Evolutionary conservation across 2,113 vertebrate species (phyloP).

Genomic region (Lates calcarifer): DNA sequence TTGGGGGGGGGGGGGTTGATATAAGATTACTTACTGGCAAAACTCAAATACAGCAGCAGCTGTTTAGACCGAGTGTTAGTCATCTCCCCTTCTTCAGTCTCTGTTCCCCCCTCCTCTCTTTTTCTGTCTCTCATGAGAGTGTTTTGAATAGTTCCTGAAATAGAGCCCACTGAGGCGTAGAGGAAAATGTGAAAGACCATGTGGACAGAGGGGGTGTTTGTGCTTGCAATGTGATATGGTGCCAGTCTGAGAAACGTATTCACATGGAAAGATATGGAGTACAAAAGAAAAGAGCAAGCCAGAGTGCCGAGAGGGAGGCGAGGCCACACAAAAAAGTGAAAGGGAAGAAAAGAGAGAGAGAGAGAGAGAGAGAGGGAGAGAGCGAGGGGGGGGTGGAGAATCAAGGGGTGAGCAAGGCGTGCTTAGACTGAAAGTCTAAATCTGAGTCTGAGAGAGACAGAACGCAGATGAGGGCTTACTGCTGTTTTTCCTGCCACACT

Average conservation of each 20-base stretch:
- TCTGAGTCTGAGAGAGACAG: constrained; percentile 39
- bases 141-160: constrained; percentile 72
- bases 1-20: constrained; percentile 37
- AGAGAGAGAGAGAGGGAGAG: constrained; percentile 5
- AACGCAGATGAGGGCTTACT: constrained; percentile 40
- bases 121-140: constrained; percentile 48
- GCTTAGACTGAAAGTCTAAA: constrained; percentile 23
- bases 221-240: constrained; percentile 55
- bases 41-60: constrained; percentile 69
- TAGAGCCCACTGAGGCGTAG: constrained; percentile 60
- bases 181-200: constrained; percentile 56
- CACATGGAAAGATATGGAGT: constrained; percentile 46
- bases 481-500: constrained; percentile 6
- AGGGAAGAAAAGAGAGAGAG: background rate
- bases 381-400: background rate
- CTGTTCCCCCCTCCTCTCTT: background rate
- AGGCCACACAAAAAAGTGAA: background rate
- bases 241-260: constrained; percentile 49
- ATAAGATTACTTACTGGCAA: constrained; percentile 70
- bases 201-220: constrained; percentile 45
- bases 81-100: constrained; percentile 41
- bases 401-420: constrained; percentile 38
- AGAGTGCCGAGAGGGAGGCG: constrained; percentile 11
- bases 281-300: constrained; percentile 44
- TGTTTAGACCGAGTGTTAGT: constrained; percentile 71